phyloP scores from a whole-genome alignment of 2,888 invertebrate species.

The Agrochola macilenta region DNA sequence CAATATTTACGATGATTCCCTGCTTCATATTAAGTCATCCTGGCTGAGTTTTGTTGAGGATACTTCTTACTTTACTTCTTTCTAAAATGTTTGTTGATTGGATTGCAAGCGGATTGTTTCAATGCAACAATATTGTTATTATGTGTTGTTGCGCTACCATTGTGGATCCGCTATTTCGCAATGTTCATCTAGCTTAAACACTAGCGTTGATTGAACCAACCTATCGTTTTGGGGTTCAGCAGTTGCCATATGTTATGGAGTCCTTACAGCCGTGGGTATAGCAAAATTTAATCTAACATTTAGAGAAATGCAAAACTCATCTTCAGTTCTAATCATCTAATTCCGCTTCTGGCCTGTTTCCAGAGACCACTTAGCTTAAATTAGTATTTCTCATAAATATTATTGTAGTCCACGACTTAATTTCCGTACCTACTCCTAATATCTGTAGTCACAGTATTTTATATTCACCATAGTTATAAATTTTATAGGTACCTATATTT shows the following conservation, averaged over 20 bases:
- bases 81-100: slow-evolving; percentile 3
- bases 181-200: not conserved
- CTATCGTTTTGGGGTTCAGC: not conserved
- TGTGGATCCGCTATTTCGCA: not conserved
- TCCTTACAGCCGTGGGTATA: not conserved
- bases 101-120: not conserved
- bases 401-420: slow-evolving; percentile 1
- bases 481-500: not conserved
- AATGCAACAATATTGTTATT: not conserved
- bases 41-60: slow-evolving; percentile 18
- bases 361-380: slow-evolving; percentile 22
- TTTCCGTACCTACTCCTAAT: not conserved
- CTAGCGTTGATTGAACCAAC: not conserved
- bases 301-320: not conserved
- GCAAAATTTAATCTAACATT: not conserved
- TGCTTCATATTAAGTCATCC: slow-evolving; percentile 44
- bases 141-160: too few species aligned
- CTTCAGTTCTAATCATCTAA: not conserved
- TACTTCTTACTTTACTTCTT: not conserved
- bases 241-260: not conserved
- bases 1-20: slow-evolving; percentile 59
- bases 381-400: not conserved
- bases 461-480: not conserved
- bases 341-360: slow-evolving; percentile 9
- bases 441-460: not conserved